Base-by-base conservation (phyloP, 2,797 vertebrate genomes). In the Poeciliopsis gracilis region DNA sequence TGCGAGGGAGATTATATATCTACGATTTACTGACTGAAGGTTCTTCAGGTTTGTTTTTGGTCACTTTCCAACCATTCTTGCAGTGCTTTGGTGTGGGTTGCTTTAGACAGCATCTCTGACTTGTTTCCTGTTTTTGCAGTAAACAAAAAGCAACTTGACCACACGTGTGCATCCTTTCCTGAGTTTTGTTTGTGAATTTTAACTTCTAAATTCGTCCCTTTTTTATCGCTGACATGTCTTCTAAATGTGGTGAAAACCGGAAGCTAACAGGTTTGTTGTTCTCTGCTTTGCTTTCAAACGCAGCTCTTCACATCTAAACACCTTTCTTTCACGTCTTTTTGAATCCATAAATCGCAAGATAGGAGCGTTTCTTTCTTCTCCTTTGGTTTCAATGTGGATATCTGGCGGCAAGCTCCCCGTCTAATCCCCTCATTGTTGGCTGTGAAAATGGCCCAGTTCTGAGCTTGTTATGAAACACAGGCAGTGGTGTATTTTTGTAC, bases 351-450 rank as follows among this genome's bases (percentile, higher is more conserved):
- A 59, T 73, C 9, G 15, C 25, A 28, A 36, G 4, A 20, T 80
- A 59, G 72, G n/a, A 9, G 71, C 13, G 49, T 46, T 45, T 25
- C 33, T 33, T 25, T 13, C 5, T 80, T 69, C 33, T 76, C 36
- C 16, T 0, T 46, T 80, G 46, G 66, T 49, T 86, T 86, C 72
- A 25, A 77, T 11, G n/a, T 69, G 76, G 38, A 74, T 69, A 78
- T 89, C 73, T 85, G 76, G 80, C 33, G 5, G 57, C 63, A 70
- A 84, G 81, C 82, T 88, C 81, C 76, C 59, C 45, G 63, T 55
- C 67, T 89, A 86, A 91, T 91, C 90, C 84, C 20, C 43, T 61
- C 80, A 88, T 91, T 92, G 91, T 91, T 78, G 43, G 76, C 71
- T 9, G 72, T 74, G 79, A 80, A 88, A 86, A 81, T 80, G 84